These are phyloP conservation scores for Axis porcinus DNA, from an alignment of 2,113 vertebrate species.

Conservation along the genomic window DNA sequence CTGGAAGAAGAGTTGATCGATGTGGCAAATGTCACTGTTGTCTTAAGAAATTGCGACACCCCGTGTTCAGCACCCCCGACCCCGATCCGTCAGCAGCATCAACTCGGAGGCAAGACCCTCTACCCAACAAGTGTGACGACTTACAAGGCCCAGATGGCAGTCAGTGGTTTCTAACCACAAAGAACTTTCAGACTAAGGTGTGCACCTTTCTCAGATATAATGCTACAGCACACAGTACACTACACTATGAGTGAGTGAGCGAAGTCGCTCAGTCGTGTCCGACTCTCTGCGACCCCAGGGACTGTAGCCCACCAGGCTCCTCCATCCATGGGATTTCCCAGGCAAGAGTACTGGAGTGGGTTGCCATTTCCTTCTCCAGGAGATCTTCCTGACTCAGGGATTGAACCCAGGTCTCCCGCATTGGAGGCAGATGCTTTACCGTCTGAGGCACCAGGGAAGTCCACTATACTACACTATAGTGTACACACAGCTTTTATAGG, in stretches of 20 bases:
- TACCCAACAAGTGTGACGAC: not conserved
- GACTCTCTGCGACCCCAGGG: too few relatives aligned
- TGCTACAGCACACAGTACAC: not conserved
- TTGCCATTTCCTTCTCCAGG: too few relatives aligned
- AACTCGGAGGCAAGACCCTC: not conserved
- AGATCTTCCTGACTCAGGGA: too few relatives aligned
- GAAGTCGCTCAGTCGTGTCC: too few relatives aligned
- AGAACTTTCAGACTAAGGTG: not conserved
- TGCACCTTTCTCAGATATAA: not conserved
- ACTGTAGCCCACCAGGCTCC: too few relatives aligned
- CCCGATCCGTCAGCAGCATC: not conserved
- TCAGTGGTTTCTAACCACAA: not conserved
- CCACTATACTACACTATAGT: rapidly evolving
- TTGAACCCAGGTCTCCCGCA: too few relatives aligned
- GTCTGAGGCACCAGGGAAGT: too few relatives aligned
- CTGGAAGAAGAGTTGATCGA: not conserved
- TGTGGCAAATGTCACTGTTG: not conserved
- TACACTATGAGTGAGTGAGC: too few relatives aligned
- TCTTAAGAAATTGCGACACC: not conserved
- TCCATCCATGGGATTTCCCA: too few relatives aligned
- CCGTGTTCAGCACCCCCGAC: not conserved
- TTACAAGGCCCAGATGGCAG: rapidly evolving
- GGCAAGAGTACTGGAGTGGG: too few relatives aligned
- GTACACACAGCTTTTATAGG: rapidly evolving
- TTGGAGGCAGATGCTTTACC: too few relatives aligned